phyloP scores from a whole-genome alignment of 2,113 vertebrate genomes.

The Globicephala melas region DNA sequence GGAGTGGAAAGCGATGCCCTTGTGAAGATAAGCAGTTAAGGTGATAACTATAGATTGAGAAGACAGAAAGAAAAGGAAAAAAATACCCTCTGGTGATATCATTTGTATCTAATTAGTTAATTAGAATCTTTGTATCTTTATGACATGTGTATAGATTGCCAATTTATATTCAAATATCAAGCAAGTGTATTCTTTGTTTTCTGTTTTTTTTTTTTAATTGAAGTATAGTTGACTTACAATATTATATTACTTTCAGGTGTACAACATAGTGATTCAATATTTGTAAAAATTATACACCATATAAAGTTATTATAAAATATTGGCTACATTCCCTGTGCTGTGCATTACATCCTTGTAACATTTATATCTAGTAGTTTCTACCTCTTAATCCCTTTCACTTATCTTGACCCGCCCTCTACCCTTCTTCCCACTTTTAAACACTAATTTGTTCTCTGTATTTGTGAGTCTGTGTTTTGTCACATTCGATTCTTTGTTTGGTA shows the following conservation, averaged over 20 bases:
- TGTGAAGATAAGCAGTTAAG: background rate
- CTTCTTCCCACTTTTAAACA: background rate
- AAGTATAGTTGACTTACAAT: background rate
- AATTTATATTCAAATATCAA: background rate
- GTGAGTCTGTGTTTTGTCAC: background rate
- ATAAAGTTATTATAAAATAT: background rate
- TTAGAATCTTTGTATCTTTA: background rate
- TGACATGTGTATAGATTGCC: background rate
- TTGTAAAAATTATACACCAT: background rate
- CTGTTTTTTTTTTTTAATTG: background rate
- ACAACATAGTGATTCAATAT: background rate
- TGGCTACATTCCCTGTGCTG: background rate
- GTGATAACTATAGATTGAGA: background rate
- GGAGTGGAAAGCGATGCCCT: background rate
- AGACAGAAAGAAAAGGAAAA: background rate
- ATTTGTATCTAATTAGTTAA: background rate
- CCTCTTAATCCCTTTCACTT: background rate
- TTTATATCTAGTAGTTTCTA: background rate
- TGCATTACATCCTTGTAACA: background rate
- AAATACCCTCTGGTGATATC: background rate
- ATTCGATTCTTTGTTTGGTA: background rate
- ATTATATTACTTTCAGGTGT: background rate
- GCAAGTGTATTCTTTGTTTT: background rate
- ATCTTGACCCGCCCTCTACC: background rate
- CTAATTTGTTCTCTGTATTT: background rate